Base-by-base conservation (phyloP, 37 sponge, comb jelly and placozoan species). In the Halichondria panicea region DNA sequence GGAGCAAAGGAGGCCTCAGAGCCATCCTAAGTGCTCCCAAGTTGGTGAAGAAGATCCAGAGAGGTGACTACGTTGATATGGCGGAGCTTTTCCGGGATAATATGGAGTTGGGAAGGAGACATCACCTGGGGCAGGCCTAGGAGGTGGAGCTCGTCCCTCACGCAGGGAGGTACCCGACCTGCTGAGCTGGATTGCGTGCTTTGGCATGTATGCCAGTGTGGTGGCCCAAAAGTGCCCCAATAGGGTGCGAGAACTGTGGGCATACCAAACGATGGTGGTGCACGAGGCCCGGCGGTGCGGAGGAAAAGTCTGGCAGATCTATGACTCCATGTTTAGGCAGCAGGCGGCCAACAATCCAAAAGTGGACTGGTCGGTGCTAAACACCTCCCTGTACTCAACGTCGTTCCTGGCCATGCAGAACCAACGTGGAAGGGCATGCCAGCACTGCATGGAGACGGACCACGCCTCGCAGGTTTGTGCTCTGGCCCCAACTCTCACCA, bases 101-200 rank as follows among this genome's bases (percentile, higher is more conserved):
- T 52, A 71, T 71, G 36, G 71, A 71, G 36, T 15, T 15, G 31
- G 71, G 52, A 35, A n/a, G 55, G 55, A 3, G 55, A 35, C 32
- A 19, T 19, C 55, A 4, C 3, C 55, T 11, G 71, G 34, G 25
- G 52, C n/a, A n/a, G n/a, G n/a, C n/a, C n/a, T n/a, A 12, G 15
- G 53, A 18, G 12, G 53, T 12, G 18, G 53, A 19, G n/a, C n/a
- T n/a, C n/a, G n/a, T n/a, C n/a, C n/a, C n/a, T n/a, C n/a, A n/a
- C 3, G 71, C 55, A 28, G 71, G 34, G 71, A 71, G 71, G 71
- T 71, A 21, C 71, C 71, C 2, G 71, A 71, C 36, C 53, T 71
- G 8, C 71, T 71, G 34, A 46, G 53, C 34, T 71, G 66, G 66
- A 22, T 65, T 4, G 34, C 66, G 4, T 54, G 71, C 36, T 71